Evolutionary conservation across 2,888 invertebrate genomes (phyloP), one percentile per base, ranked within the genome.

Genomic region (Malachius bipustulatus): DNA sequence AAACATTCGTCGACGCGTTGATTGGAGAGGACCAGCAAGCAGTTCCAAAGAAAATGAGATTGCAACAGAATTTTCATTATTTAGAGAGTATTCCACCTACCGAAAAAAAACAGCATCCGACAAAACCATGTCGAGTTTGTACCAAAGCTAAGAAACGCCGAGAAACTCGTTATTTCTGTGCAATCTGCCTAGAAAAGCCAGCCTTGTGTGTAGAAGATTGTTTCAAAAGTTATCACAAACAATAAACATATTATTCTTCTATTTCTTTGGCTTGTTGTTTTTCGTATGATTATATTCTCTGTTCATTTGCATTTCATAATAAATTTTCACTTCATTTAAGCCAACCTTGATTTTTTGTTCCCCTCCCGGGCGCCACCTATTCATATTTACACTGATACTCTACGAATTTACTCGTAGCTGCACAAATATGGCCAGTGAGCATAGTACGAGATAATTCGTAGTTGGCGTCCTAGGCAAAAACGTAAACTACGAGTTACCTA

Each of bases 321-420:
- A 39, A 35, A 38, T 36, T 40, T 39, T 43, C 39, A 41, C 34
- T 39, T 38, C 34, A 39, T 43, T 14, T 13, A 26, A 36, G 36
- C 37, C 44, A 41, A 34, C 39, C 32, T 44, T 42, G 41, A 40
- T 45, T 47, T 43, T 46, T 47, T 47, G 42, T 47, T 47, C 35
- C 44, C 19, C 39, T 43, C 42, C 43, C 38, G 39, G 43, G 44
- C 42, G 41, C 42, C 40, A 47, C 45, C 44, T 46, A 44, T 46
- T 33, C 27, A 46, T 46, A 47, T 47, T 44, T 36, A 34, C 39
- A 43, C 43, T 43, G 41, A 45, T 44, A 41, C 41, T 41, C 32
- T 44, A 32, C 40, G 45, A 44, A 38, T 46, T 41, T 41, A 31
- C 34, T 46, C 42, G 43, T 46, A 42, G 44, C 42, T 40, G 37